Evolutionary conservation across 2,888 invertebrate species (phyloP).

Genomic region (Neuroscelio doddi): DNA sequence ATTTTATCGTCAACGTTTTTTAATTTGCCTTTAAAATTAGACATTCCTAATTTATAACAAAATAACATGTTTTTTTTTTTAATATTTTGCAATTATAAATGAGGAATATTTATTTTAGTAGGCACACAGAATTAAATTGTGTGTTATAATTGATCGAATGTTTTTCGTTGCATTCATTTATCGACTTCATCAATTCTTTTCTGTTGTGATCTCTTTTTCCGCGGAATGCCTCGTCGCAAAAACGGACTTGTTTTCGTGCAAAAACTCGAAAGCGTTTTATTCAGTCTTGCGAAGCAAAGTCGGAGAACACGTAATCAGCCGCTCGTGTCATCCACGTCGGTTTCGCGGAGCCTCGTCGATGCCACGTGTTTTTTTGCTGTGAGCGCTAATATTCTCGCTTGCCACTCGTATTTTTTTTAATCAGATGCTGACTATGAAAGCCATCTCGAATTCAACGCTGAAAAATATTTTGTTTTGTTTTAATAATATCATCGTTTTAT

Average conservation of each 20-base stretch:
- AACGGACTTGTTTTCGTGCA: background rate
- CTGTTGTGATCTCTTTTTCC: background rate
- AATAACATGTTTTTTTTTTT: background rate
- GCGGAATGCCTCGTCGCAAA: slow-evolving; percentile 4
- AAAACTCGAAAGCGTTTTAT: slow-evolving; percentile 12
- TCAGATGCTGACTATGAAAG: background rate
- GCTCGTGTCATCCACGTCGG: slow-evolving; percentile 16
- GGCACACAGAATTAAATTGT: too few relatives aligned
- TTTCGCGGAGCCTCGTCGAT: slow-evolving; percentile 5
- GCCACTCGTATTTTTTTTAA: background rate
- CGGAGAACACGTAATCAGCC: slow-evolving; percentile 14
- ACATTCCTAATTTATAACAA: background rate
- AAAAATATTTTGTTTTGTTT: background rate
- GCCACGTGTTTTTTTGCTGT: slow-evolving; percentile 12
- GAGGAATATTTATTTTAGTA: too few relatives aligned
- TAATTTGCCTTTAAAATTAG: background rate
- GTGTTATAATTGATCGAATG: too few relatives aligned
- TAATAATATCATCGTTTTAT: background rate
- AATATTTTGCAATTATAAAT: background rate
- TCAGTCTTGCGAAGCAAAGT: background rate
- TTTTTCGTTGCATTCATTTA: too few relatives aligned
- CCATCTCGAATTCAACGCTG: background rate
- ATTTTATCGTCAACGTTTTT: too few relatives aligned
- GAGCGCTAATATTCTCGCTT: slow-evolving; percentile 6
- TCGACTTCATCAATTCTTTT: too few relatives aligned